Evolutionary conservation across 2,888 invertebrate genomes (phyloP).

Genomic region (Synanthedon andrenaeformis): DNA sequence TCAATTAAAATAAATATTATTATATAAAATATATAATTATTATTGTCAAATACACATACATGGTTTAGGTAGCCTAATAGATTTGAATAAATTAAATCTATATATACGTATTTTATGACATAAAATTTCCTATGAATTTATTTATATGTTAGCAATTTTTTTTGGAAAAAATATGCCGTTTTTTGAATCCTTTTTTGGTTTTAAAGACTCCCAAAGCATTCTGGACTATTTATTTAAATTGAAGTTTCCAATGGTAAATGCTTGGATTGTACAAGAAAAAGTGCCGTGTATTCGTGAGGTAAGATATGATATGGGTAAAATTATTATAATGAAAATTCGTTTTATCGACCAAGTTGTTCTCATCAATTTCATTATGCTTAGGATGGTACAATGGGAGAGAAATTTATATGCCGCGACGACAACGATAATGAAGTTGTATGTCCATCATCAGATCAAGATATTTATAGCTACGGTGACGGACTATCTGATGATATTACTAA

Average conservation of each 20-base stretch:
- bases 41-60: no score
- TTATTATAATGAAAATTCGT: neutral
- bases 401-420: slow-evolving; percentile 37
- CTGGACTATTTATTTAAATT: slow-evolving; percentile 5
- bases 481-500: neutral
- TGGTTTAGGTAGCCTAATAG: slow-evolving; percentile 11
- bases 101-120: slow-evolving; percentile 23
- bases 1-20: no score
- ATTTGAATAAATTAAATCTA: slow-evolving; percentile 48
- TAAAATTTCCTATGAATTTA: slow-evolving; percentile 20
- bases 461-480: slow-evolving; percentile 6
- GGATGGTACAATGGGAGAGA: slow-evolving; percentile 40
- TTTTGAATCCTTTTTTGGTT: slow-evolving; percentile 43
- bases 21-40: no score
- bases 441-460: slow-evolving; percentile 13
- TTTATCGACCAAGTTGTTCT: neutral
- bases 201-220: slow-evolving; percentile 11
- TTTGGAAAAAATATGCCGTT: slow-evolving; percentile 45
- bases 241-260: slow-evolving; percentile 33
- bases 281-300: slow-evolving; percentile 37
- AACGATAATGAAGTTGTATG: slow-evolving; percentile 31
- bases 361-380: slow-evolving; percentile 10
- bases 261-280: slow-evolving; percentile 32
- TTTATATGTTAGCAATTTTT: slow-evolving; percentile 28
- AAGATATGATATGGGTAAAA: slow-evolving; percentile 18